Percentiles rank a stretch among this genome's conserved stretches.
These are phyloP conservation scores for Pantherophis guttatus DNA, from an alignment of 2,113 vertebrate genomes.

Conservation along the genomic window DNA sequence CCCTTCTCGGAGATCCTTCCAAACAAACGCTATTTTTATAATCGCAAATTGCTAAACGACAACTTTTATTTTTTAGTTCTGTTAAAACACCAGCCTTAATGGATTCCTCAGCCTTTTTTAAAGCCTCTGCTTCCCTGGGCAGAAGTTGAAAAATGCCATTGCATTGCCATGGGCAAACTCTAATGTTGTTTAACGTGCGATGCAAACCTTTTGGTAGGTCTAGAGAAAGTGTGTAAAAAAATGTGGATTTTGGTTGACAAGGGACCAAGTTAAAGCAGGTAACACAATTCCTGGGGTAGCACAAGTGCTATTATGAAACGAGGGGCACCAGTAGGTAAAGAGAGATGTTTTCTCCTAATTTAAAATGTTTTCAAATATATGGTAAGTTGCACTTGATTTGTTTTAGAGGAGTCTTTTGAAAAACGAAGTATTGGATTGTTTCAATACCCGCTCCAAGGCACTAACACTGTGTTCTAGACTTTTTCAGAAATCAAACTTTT, in stretches of 20 bases:
- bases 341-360: neutral
- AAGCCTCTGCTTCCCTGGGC: neutral
- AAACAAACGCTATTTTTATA: constrained; percentile 73
- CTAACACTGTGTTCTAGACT: neutral
- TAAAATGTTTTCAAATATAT: neutral
- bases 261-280: neutral
- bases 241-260: neutral
- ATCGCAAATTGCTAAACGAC: constrained; percentile 40
- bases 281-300: too few relatives aligned
- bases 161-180: constrained; percentile 10
- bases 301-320: neutral
- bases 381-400: neutral
- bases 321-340: neutral
- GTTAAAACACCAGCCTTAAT: constrained; percentile 31
- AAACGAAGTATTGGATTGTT: neutral
- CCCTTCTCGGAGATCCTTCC: constrained; percentile 50
- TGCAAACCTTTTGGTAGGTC: neutral
- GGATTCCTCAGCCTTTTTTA: constrained; percentile 27
- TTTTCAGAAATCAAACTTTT: neutral
- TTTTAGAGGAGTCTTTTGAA: neutral
- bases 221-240: neutral
- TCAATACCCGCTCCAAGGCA: neutral
- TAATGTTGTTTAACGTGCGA: neutral
- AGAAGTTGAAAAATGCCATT: neutral
- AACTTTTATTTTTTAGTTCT: constrained; percentile 48